phyloP scores from a whole-genome alignment of 53 echinoderm and acorn worm species.

The Holothuria scabra region DNA sequence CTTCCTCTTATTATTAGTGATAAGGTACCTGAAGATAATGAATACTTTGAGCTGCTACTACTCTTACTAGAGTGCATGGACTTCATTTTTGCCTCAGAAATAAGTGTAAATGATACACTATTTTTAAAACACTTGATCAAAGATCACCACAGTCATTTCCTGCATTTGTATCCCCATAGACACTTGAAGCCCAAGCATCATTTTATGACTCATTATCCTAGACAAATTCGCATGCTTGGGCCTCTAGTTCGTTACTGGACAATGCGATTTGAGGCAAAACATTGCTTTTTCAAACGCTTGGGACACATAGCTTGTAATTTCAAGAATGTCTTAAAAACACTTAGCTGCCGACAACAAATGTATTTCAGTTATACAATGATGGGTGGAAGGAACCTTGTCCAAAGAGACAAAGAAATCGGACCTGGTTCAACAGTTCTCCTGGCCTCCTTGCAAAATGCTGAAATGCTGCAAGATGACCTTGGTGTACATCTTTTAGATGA shows the following conservation, averaged over 20 bases:
- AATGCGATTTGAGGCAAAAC: constrained; percentile 74
- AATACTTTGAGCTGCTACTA: constrained; percentile 54
- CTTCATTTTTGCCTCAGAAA: constrained; percentile 42
- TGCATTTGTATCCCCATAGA: constrained; percentile 22
- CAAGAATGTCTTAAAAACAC: constrained; percentile 55
- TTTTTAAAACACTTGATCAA: constrained; percentile 61
- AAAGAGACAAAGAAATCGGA: constrained; percentile 36
- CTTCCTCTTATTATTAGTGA: constrained; percentile 53
- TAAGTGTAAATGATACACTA: constrained; percentile 60
- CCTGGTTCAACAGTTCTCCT: constrained; percentile 52
- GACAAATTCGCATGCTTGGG: constrained; percentile 50
- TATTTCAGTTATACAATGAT: constrained; percentile 40
- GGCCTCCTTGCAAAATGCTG: constrained; percentile 14
- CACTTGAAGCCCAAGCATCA: constrained; percentile 64
- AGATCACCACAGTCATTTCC: constrained; percentile 62
- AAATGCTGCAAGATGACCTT: constrained; percentile 5
- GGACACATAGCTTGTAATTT: constrained; percentile 52
- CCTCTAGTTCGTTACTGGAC: constrained; percentile 59
- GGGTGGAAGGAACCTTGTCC: neutral
- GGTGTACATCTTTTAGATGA: constrained; percentile 58
- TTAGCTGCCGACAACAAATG: constrained; percentile 56
- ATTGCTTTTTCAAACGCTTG: constrained; percentile 56
- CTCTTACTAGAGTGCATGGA: constrained; percentile 58
- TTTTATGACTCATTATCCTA: constrained; percentile 63
- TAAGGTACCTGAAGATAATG: constrained; percentile 63